Percentiles rank a stretch among this genome's conserved stretches.
Evolutionary conservation across 2,797 vertebrate genomes (phyloP).

Genomic region (Macrochelys suwanniensis): DNA sequence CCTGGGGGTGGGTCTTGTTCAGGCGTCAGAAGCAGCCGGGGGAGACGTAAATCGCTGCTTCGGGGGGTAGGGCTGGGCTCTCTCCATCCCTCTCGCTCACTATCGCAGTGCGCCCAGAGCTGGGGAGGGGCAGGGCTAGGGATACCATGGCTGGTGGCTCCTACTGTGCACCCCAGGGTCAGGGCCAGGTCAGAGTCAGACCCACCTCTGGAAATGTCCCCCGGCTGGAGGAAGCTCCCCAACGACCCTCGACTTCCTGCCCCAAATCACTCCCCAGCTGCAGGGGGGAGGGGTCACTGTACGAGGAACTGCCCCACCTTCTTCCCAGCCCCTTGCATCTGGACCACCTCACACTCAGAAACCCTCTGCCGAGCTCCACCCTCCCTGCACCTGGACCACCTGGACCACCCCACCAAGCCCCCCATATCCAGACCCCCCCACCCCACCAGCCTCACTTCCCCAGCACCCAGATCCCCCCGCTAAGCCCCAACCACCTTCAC

Average conservation of each 20-base stretch:
- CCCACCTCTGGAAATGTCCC: background rate
- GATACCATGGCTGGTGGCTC: background rate
- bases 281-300: background rate
- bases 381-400: background rate
- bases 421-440: background rate
- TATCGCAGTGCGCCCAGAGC: background rate
- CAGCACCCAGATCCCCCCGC: too few relatives aligned
- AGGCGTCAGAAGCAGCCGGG: rapidly evolving
- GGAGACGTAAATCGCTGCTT: background rate
- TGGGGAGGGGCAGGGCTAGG: too few relatives aligned
- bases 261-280: background rate
- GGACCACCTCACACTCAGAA: too few relatives aligned
- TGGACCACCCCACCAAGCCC: too few relatives aligned
- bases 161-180: background rate
- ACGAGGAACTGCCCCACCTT: background rate
- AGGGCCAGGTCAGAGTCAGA: background rate
- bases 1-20: background rate
- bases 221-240: background rate
- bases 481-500: background rate
- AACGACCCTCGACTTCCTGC: rapidly evolving
- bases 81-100: background rate
- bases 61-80: background rate
- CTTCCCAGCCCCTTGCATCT: background rate
- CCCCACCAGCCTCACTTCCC: too few relatives aligned
- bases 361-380: background rate